Base-by-base conservation (phyloP, 2,113 vertebrate species). In the Tiliqua scincoides region DNA sequence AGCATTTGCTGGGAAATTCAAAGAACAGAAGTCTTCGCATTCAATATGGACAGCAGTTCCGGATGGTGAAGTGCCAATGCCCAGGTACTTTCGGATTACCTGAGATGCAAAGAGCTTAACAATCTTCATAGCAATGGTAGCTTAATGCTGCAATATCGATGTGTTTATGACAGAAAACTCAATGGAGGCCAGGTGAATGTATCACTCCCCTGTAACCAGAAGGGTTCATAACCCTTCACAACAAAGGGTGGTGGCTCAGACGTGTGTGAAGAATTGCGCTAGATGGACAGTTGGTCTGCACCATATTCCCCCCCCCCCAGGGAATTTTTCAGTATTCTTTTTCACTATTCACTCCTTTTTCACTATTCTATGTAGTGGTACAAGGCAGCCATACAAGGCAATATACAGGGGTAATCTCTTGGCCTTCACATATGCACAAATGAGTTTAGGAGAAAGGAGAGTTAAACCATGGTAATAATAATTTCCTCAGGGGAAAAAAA, bases 41-140 rank as follows among this genome's bases (percentile, higher is more conserved):
- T 99, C 98, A 83, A 98, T 98, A 32, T 99, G 98, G 98, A 99
- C 98, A 2, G 97, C 98, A 59, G 98, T 99, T 93, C 98, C 98
- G 52, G 98, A 99, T 32, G 98, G 98, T 30, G 96, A 95, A 89
- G 98, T 99, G 92, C 98, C 99, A 77, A 98, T 97, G 87, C 98
- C 98, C 90, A 99, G 99, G 98, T 99, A 97, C 0, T 73, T n/a
- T 32, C 70, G 23, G 20, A 68, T 52, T 11, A 4, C 11, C 4
- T 40, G n/a, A 37, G 30, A 48, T 74, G 18, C 23, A 30, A 57
- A 8, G 15, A 0, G 4, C 78, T 76, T 80, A 4, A 4, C 62
- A 37, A 10, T 86, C 62, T 77, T 17, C 87, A 73, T 27, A 77
- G 23, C 61, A 43, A 87, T 88, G 3, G 67, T 35, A 75, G 6